phyloP scores from a whole-genome alignment of 2,113 vertebrate genomes.

The Eleginops maclovinus region DNA sequence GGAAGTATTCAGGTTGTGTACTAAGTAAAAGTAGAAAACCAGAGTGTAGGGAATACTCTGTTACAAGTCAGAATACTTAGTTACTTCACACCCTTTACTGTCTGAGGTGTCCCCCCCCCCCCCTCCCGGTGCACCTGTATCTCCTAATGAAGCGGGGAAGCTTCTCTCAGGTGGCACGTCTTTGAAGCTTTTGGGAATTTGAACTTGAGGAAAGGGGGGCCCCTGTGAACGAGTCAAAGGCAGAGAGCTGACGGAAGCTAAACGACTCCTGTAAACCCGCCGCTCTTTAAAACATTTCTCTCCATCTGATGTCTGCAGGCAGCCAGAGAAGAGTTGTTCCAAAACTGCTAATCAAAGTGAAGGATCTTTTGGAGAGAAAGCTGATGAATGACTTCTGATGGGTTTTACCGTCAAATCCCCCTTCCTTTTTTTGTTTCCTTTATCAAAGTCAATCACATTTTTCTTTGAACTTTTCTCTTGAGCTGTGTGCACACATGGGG shows the following conservation, averaged over 20 bases:
- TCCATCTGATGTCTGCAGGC: conserved; percentile 40
- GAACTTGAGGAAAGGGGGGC: conserved; percentile 32
- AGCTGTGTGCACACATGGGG: conserved; percentile 2
- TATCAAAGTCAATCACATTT: conserved; percentile 56
- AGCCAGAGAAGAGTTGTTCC: conserved; percentile 8
- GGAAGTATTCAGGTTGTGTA: too few species aligned
- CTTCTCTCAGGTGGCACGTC: conserved; percentile 37
- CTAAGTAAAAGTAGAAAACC: too few species aligned
- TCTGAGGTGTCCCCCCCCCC: conserved; percentile 6
- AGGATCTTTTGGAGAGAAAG: conserved; percentile 48
- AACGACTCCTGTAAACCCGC: conserved; percentile 44
- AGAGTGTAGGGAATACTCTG: too few species aligned
- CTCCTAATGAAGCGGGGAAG: conserved; percentile 61
- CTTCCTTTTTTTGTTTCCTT: conserved; percentile 40
- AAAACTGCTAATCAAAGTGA: conserved; percentile 43
- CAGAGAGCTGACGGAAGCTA: conserved; percentile 57
- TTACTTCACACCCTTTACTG: background rate
- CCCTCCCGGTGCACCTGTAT: conserved; percentile 57
- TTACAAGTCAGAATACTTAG: too few species aligned
- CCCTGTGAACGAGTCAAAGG: conserved; percentile 46
- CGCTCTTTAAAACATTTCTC: conserved; percentile 28
- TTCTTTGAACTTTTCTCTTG: conserved; percentile 31
- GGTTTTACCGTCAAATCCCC: background rate
- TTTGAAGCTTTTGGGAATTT: conserved; percentile 62
- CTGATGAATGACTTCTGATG: conserved; percentile 31